phyloP scores from a whole-genome alignment of 1,140 invertebrate species.

The Stegodyphus mimosarum region DNA sequence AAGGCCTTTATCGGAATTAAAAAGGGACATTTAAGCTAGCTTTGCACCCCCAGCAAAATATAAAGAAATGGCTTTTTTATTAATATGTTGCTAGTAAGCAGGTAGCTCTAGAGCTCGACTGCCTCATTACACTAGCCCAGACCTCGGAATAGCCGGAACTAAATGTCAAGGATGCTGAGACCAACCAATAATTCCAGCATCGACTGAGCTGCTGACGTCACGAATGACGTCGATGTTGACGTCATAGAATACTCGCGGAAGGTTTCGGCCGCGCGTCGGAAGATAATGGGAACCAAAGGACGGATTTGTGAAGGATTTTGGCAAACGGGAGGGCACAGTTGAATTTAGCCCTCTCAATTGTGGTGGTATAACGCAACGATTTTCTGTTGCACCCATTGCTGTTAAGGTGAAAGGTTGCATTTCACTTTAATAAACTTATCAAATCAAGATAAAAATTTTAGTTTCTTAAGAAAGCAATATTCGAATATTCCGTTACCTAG shows the following conservation, averaged over 20 bases:
- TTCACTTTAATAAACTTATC: too few relatives aligned
- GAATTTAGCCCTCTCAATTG: too few relatives aligned
- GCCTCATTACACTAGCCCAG: not conserved
- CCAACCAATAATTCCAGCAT: conserved; percentile 38
- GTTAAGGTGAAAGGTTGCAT: too few relatives aligned
- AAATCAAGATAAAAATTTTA: too few relatives aligned
- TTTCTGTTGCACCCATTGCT: too few relatives aligned
- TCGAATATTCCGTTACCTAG: too few relatives aligned
- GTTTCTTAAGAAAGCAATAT: too few relatives aligned
- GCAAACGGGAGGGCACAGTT: not conserved
- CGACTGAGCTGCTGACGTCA: conserved; percentile 40
- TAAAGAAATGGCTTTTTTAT: not conserved
- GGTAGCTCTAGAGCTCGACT: not conserved
- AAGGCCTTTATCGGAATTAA: too few relatives aligned
- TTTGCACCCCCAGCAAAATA: not conserved
- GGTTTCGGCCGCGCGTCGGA: not conserved
- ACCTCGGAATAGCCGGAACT: conserved; percentile 14
- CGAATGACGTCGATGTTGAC: conserved; percentile 32
- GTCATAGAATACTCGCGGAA: conserved; percentile 9
- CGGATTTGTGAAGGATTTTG: not conserved
- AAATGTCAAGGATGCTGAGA: conserved; percentile 44
- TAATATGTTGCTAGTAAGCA: not conserved
- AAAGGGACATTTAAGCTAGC: too few relatives aligned
- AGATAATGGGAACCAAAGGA: not conserved
- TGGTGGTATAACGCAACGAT: too few relatives aligned